Evolutionary conservation across 2,113 vertebrate species (phyloP), one percentile per base, ranked within the genome.

Genomic region (Nothoprocta pentlandii): DNA sequence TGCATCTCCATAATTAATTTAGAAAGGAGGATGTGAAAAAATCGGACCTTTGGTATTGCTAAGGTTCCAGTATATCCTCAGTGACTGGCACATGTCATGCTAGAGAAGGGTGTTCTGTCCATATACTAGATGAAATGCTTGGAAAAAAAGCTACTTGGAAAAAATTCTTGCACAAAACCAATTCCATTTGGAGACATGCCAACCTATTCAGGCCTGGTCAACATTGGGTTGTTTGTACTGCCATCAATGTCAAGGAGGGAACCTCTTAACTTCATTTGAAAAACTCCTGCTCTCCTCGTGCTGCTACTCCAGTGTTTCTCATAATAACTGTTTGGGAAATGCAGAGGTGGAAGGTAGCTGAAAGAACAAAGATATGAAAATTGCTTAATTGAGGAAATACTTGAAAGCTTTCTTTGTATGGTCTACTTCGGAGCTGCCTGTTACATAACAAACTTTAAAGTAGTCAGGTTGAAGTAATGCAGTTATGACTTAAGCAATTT

Each of bases 401-500:
- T 81, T 83, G 30, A 73, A 56, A 81, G 39, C 8, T 95, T 94
- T 94, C 70, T 84, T 13, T 81, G 16, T 62, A 25, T 2, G 0
- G 41, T 36, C 34, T 59, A 0, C 1, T 2, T 39, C 54, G 34
- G 75, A 82, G 32, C 73, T 92, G 36, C 32, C 64, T 93, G 66
- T 93, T 91, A 80, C 20, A 20, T 69, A 85, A 82, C 22, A 77
- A 63, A 80, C 46, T 80, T 75, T 76, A 34, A 41, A 13, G 82
- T 87, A 91, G 17, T 82, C 49, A 93, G 62, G 32, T 49, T 69
- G 46, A 77, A 90, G 53, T 85, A 90, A 80, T 77, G 62, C 7
- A 12, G 46, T 78, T 89, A 71, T 11, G 15, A 86, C 42, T 95
- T 85, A 76, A 93, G 63, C 56, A 86, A 75, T 92, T 86, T 66